Base-by-base conservation (phyloP, 2,113 vertebrate species). In the Nicator chloris region DNA sequence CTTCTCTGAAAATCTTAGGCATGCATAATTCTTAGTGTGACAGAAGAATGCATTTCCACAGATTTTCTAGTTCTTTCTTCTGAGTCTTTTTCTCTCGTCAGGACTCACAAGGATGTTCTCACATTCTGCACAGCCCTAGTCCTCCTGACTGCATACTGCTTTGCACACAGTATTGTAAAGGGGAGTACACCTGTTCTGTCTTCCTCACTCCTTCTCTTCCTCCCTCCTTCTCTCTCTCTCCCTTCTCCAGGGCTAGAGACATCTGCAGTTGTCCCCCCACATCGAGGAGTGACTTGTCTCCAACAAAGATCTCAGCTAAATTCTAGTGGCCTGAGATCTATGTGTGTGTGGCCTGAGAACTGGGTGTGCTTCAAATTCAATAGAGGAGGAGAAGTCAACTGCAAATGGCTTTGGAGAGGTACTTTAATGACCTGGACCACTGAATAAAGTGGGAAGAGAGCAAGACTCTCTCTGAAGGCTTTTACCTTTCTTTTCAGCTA, bases 211-310 rank as follows among this genome's bases (percentile, higher is more conserved):
- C 5, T 3, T 22, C 19, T 19, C 33, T 56, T 13, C 17, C 9
- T 22, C 23, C 8, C 3, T 40, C 19, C 10, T 7, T 15, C 10
- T 16, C 4, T 31, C 3, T 21, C 8, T 15, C 1, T 2, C 11
- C 16, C 30, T 26, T 65, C 11, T 45, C 13, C 33, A 56, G 18
- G 7, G 3, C 3, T 22, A 44, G 45, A 59, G 12, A 54, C 12
- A 16, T 13, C 33, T 59, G 9, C 3, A 4, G 11, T 14, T 77
- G 7, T 35, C 14, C 78, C 20, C 7, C 4, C 22, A 24, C 18
- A 11, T 6, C 0, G 2, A 78, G 18, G 33, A 61, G 19, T 33
- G 4, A 13, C 13, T 42, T 44, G 35, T 44, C 42, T 70, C 37
- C 50, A 57, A 2, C 10, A 56, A 31, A 85, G 15, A 60, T 20